Evolutionary conservation across 92 coral and sea anemone genomes (phyloP), one percentile per base, ranked within the genome.

Genomic region (Paramuricea clavata): DNA sequence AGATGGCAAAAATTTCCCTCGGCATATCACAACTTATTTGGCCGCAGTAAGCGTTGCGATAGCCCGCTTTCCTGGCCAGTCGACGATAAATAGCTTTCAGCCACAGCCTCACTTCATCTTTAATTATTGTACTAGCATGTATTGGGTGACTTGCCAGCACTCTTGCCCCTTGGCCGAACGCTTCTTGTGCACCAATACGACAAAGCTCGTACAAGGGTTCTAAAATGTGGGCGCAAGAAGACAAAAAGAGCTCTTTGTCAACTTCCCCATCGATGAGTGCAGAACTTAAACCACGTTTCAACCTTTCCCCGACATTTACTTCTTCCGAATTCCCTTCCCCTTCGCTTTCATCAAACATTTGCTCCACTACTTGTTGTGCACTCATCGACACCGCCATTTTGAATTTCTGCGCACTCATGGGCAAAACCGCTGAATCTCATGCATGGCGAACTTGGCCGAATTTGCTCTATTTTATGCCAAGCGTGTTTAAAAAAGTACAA

Each of bases 1-100:
- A 56, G 27, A 12, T 13, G 2, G 27, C 2, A 56, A 56, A 83
- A 15, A 83, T 25, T 33, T 30, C 86, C 16, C 67, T 49, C 7
- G 91, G 87, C 17, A 91, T 87, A 42, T 86, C 83, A 25, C 92
- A 52, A 31, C 64, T 43, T 33, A 85, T 81, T 60, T 89, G 78
- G 2, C 74, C 68, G 35, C 61, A 57, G 61, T 43, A 92, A 8
- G 94, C 92, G 31, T 27, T 79, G 19, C 88, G 71, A 42, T 70
- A 57, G 31, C 62, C 23, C 56, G 79, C 62, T 54, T 88, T 83
- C 61, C 83, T 89, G 25, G 68, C 70, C 35, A 89, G 61, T 49
- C 83, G 85, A 49, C 75, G 60, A 62, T 76, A 25, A 39, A 89
- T 89, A 21, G 22, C 15, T 35, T 85, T 25, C 11, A 89, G 43